Evolutionary conservation across 1,140 invertebrate species (phyloP).

Genomic region (Leucophenga varia): DNA sequence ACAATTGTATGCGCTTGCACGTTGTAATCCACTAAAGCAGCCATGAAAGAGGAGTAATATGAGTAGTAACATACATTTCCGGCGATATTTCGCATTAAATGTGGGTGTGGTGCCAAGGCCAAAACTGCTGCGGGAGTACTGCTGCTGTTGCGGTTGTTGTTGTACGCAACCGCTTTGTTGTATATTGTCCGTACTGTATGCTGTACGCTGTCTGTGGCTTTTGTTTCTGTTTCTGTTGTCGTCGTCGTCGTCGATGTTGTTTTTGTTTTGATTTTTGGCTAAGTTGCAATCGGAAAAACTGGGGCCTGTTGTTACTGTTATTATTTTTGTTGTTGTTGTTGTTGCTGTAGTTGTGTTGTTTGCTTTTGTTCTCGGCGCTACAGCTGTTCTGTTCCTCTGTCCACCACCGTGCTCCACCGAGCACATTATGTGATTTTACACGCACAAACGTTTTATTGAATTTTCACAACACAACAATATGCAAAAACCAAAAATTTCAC

Average conservation of each 20-base stretch:
- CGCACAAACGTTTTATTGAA: slow-evolving; percentile 34
- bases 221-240: slow-evolving; percentile 1
- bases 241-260: background rate
- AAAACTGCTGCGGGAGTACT: slow-evolving; percentile 14
- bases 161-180: slow-evolving; percentile 12
- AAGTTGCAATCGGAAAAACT: too few species aligned
- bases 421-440: slow-evolving; percentile 43
- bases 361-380: slow-evolving; percentile 13
- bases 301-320: slow-evolving; percentile 2
- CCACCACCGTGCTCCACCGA: slow-evolving; percentile 43
- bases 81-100: slow-evolving; percentile 54
- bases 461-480: slow-evolving; percentile 32
- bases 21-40: slow-evolving; percentile 43
- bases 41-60: slow-evolving; percentile 41
- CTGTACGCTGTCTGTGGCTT: too few species aligned
- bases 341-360: slow-evolving; percentile 16
- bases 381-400: too few species aligned
- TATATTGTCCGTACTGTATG: too few species aligned
- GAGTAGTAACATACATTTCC: slow-evolving; percentile 47
- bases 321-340: slow-evolving; percentile 5
- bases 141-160: slow-evolving; percentile 16
- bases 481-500: too few species aligned
- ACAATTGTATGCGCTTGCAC: slow-evolving; percentile 49
- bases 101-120: slow-evolving; percentile 37
- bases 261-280: slow-evolving; percentile 15